Base-by-base conservation (phyloP, 2,797 vertebrate species). In the Girardinus metallicus region DNA sequence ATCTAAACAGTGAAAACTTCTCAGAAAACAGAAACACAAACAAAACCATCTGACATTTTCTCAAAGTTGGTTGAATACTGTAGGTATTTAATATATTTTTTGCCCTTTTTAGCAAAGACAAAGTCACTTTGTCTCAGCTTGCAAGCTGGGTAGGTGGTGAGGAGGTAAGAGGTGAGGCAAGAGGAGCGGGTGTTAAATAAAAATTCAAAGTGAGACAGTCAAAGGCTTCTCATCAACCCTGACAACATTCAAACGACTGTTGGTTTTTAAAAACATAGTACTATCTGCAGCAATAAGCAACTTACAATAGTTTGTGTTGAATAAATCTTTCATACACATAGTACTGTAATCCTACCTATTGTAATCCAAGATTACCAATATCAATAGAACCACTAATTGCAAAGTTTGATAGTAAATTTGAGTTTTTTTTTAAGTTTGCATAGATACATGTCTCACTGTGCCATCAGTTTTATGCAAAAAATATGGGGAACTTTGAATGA, bases 401-500 rank as follows among this genome's bases (percentile, higher is more conserved):
- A 39, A 73, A 23, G 55, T 81, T 72, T 83, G 41, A 83, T 84
- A 41, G 79, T 66, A 74, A 31, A 80, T 77, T 47, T 4, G 21
- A 78, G 21, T 68, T 74, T 55, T 79, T 79, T 16, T 11, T 84
- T 64, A 81, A 53, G 71, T 82, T 83, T 80, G 74, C 76, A 87
- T 70, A 4, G 4, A 81, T 75, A 55, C 75, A 77, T 60, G 77
- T 79, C 55, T 71, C 80, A 79, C 80, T 86, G 83, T 49, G 73
- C 66, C 76, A 75, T 83, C 84, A 86, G 66, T 73, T n/a, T 57
- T 57, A 81, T 79, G 77, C 66, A 86, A 87, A 84, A 83, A 68
- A 87, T 74, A 73, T 13, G 77, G 76, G 60, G 77, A 77, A 81
- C 81, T 89, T 86, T 23, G 83, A 88, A 91, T 89, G 29, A 85